Evolutionary conservation across 53 echinoderm and acorn worm genomes (phyloP).

Genomic region (Temnopleurus reevesii): DNA sequence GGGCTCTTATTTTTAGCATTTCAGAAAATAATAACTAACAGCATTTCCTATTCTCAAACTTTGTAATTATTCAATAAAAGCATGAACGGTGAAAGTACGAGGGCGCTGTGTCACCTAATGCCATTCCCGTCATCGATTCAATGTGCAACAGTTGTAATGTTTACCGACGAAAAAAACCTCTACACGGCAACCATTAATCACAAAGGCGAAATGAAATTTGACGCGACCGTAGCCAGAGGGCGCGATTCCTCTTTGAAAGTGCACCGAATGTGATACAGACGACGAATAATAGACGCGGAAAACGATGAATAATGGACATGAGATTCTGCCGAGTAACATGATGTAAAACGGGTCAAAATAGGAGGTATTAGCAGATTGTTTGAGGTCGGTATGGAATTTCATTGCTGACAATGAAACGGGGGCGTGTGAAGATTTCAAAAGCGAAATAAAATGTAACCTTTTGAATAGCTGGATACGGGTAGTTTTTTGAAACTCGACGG

Average conservation of each 20-base stretch:
- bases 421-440: background rate
- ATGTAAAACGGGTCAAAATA: slow-evolving; percentile 12
- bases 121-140: too few species aligned
- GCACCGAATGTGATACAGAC: background rate
- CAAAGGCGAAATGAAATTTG: background rate
- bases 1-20: too few species aligned
- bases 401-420: background rate
- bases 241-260: background rate
- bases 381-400: slow-evolving; percentile 10
- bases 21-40: too few species aligned
- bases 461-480: background rate
- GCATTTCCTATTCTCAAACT: too few species aligned
- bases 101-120: too few species aligned
- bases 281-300: too few species aligned
- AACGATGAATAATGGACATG: background rate
- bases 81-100: too few species aligned
- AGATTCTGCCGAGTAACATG: background rate
- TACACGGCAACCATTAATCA: too few species aligned
- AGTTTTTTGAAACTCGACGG: background rate
- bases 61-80: too few species aligned
- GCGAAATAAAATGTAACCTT: background rate
- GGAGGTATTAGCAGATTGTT: slow-evolving; percentile 5
- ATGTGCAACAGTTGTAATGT: too few species aligned
- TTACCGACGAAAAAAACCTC: too few species aligned
- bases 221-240: slow-evolving; percentile 15